Base-by-base conservation (phyloP, 2,113 vertebrate species). In the Salvator merianae region DNA sequence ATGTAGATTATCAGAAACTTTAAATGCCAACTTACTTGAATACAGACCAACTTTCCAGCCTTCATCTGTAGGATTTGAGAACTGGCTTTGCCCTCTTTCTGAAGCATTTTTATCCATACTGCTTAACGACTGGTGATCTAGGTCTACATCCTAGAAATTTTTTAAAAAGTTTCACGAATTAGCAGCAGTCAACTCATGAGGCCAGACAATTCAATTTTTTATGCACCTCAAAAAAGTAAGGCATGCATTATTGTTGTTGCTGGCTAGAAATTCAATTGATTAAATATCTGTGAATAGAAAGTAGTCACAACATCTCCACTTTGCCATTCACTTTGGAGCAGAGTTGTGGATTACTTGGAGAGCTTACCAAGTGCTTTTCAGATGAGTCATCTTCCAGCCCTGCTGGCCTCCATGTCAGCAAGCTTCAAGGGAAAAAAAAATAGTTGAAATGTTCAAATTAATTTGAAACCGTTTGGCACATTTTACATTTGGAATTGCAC, bases 91-190 rank as follows among this genome's bases (percentile, higher is more conserved):
- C 86, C 97, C 98, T 91, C 98, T 96, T 90, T 99, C 98, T 0
- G 98, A 99, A 72, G 97, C 94, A 70, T 99, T 98, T 93, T 96
- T 96, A 90, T 99, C 98, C 74, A 97, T 96, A 92, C 99, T 99
- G 95, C 99, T 98, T 93, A 98, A 95, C 22, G 99, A 99, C 92
- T 98, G 97, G 66, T 90, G 97, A 95, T 99, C 99, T 47, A 98
- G 93, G 71, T 99, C 99, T 47, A 97, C 81, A 55, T 99, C 99
- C 99, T 99, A 89, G 18, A 93, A 88, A n/a, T 38, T 59, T 59
- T 59, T 59, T 22, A 59, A 50, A 91, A 0, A 77, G 20, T 63
- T 84, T 43, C 59, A 90, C 72, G 55, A 40, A 6, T 83, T 12
- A 30, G 7, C 84, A 5, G 9, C 66, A 89, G 13, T 36, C 14